These are phyloP conservation scores for Drosophila borborema DNA, from an alignment of 2,888 invertebrate genomes.

Conservation along the genomic window DNA sequence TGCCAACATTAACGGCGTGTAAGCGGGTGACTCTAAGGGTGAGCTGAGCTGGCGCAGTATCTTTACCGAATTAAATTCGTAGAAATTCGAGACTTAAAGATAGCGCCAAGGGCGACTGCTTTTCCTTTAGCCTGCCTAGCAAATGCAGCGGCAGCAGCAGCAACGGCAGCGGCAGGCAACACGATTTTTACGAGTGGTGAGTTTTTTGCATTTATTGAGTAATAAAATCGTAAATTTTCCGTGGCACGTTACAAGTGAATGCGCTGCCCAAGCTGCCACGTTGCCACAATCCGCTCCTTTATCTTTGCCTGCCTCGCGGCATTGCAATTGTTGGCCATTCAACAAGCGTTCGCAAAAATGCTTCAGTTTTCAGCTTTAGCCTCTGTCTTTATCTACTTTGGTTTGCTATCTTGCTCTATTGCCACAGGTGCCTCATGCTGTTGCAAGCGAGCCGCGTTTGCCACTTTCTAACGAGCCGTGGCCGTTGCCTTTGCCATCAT, in stretches of 20 bases:
- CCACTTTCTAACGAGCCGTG: conserved; percentile 66
- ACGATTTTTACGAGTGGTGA: conserved; percentile 67
- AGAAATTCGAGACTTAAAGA: conserved; percentile 41
- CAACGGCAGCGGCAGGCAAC: conserved; percentile 32
- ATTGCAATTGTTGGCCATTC: conserved; percentile 69
- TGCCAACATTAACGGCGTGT: conserved; percentile 63
- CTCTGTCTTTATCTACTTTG: conserved; percentile 17
- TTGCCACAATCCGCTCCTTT: background rate
- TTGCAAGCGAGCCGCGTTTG: conserved; percentile 35
- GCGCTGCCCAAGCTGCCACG: conserved; percentile 24
- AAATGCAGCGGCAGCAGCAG: conserved; percentile 27
- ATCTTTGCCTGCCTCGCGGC: conserved; percentile 21
- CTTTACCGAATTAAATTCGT: conserved; percentile 47
- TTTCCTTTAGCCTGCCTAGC: background rate
- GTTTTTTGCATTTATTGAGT: conserved; percentile 79
- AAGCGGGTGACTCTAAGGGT: background rate
- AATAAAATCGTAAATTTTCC: conserved; percentile 78
- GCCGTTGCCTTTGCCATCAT: conserved; percentile 23
- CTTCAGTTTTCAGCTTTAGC: conserved; percentile 10
- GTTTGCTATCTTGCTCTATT: conserved; percentile 23
- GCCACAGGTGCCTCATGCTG: conserved; percentile 52
- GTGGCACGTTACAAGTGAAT: conserved; percentile 71
- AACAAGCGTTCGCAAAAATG: conserved; percentile 61
- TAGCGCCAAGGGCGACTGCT: conserved; percentile 11
- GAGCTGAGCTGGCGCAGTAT: conserved; percentile 8